Conservation (phyloP, 2,888 invertebrate species). For the Dasysyrphus albostriatus region DNA sequence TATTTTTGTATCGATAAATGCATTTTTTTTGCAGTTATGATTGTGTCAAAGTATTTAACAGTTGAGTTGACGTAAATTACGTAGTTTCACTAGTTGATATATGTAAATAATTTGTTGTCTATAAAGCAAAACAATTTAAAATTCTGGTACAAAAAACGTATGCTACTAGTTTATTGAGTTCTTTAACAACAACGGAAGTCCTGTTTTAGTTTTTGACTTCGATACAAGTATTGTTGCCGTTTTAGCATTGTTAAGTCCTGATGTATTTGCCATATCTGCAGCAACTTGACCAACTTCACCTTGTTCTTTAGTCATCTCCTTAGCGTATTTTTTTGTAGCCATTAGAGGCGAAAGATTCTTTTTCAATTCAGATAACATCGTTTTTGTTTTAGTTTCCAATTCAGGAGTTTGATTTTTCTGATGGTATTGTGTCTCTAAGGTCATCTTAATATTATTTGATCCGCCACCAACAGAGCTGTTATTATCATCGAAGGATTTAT, state of each 20-base stretch:
- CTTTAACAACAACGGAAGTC: constrained; percentile 83
- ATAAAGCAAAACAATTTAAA: constrained; percentile 13
- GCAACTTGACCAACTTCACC: constrained; percentile 61
- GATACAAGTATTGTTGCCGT: constrained; percentile 84
- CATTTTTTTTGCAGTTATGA: constrained; percentile 9
- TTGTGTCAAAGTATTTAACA: neutral
- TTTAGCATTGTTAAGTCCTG: constrained; percentile 79
- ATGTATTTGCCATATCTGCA: constrained; percentile 45
- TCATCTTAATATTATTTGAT: constrained; percentile 43
- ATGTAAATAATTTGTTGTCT: neutral
- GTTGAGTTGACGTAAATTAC: constrained; percentile 2
- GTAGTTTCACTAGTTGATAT: constrained; percentile 13
- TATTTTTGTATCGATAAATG: constrained; percentile 13
- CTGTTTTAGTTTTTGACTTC: constrained; percentile 84
- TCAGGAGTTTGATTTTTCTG: constrained; percentile 52
- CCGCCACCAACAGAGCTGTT: constrained; percentile 36
- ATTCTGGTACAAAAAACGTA: neutral
- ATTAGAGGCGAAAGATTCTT: constrained; percentile 55
- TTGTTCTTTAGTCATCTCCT: constrained; percentile 26
- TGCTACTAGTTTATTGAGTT: constrained; percentile 82
- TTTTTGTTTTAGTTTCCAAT: constrained; percentile 51
- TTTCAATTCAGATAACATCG: constrained; percentile 50
- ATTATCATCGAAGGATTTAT: constrained; percentile 44
- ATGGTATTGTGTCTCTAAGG: constrained; percentile 36
- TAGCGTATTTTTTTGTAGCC: constrained; percentile 31